Evolutionary conservation across 2,888 invertebrate species (phyloP).

Genomic region (Plutella xylostella): DNA sequence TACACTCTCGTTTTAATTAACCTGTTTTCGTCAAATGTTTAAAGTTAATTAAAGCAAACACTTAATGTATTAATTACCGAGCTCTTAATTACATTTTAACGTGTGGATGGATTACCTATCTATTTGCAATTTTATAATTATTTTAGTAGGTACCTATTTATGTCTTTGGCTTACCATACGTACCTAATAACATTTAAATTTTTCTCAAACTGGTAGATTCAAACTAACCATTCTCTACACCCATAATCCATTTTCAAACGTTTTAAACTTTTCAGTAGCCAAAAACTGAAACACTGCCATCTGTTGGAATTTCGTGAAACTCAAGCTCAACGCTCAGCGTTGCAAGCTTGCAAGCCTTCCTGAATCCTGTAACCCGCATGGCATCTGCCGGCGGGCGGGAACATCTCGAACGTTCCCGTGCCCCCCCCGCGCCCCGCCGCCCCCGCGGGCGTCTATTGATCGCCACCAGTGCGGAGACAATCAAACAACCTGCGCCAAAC

Average conservation of each 20-base stretch:
- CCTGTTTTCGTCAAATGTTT: not conserved
- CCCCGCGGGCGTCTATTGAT: constrained; percentile 47
- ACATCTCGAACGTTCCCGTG: constrained; percentile 25
- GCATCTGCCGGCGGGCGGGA: constrained; percentile 48
- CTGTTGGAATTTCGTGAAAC: constrained; percentile 23
- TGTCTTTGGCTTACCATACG: too few relatives aligned
- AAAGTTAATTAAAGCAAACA: not conserved
- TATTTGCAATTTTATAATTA: too few relatives aligned
- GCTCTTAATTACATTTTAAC: too few relatives aligned
- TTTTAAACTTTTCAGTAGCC: too few relatives aligned
- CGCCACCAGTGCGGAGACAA: constrained; percentile 30
- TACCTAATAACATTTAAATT: too few relatives aligned
- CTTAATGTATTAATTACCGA: not conserved
- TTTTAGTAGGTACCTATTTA: too few relatives aligned
- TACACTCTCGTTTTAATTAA: constrained; percentile 3
- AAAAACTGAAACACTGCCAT: constrained; percentile 10
- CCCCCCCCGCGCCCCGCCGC: constrained; percentile 19
- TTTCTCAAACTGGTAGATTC: too few relatives aligned
- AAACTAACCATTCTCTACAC: too few relatives aligned
- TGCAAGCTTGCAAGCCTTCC: not conserved
- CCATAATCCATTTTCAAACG: too few relatives aligned
- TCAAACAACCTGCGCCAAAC: constrained; percentile 48
- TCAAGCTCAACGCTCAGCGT: not conserved
- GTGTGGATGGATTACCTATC: too few relatives aligned
- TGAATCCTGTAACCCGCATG: too few relatives aligned